A percentile compares a stretch with the other conserved stretches of the same genome.
These are phyloP conservation scores for Labeo calbasu DNA, from an alignment of 2,797 vertebrate genomes.

Conservation along the genomic window DNA sequence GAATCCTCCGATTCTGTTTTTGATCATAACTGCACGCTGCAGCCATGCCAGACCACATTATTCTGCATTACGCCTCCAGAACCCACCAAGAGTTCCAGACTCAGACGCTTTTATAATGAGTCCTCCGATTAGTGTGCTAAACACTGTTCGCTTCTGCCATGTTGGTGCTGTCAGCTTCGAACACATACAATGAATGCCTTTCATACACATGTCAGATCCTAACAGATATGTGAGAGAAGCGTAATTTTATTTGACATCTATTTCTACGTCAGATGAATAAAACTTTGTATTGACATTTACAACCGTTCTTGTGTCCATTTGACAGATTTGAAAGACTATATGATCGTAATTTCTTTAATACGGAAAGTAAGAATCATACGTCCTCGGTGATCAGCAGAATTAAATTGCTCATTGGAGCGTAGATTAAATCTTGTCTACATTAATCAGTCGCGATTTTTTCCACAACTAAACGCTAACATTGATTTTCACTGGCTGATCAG, in stretches of 20 bases:
- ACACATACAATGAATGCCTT: constrained; percentile 31
- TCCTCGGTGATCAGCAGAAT: constrained; percentile 36
- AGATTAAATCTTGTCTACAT: constrained; percentile 39
- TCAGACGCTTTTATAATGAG: constrained; percentile 49
- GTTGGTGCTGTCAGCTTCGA: constrained; percentile 31
- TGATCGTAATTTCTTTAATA: neutral
- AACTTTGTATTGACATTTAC: constrained; percentile 27
- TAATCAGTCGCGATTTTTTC: constrained; percentile 49
- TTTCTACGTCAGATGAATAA: constrained; percentile 20
- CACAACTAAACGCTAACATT: constrained; percentile 36
- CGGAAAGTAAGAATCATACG: constrained; percentile 16
- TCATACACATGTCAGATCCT: constrained; percentile 38
- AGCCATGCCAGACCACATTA: constrained; percentile 57
- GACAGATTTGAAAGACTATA: constrained; percentile 13
- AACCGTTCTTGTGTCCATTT: constrained; percentile 13
- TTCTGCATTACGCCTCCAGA: constrained; percentile 51
- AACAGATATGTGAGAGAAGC: constrained; percentile 2
- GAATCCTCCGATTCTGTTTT: constrained; percentile 59
- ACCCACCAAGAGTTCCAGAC: constrained; percentile 41
- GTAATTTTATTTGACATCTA: neutral
- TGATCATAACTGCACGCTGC: constrained; percentile 57
- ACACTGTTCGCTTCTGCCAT: constrained; percentile 3
- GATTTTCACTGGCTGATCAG: constrained; percentile 49
- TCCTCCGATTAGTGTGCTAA: constrained; percentile 30
- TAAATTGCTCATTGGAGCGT: constrained; percentile 23